These are phyloP conservation scores for Drosophila picticornis DNA, from an alignment of 2,888 invertebrate species.

Conservation along the genomic window DNA sequence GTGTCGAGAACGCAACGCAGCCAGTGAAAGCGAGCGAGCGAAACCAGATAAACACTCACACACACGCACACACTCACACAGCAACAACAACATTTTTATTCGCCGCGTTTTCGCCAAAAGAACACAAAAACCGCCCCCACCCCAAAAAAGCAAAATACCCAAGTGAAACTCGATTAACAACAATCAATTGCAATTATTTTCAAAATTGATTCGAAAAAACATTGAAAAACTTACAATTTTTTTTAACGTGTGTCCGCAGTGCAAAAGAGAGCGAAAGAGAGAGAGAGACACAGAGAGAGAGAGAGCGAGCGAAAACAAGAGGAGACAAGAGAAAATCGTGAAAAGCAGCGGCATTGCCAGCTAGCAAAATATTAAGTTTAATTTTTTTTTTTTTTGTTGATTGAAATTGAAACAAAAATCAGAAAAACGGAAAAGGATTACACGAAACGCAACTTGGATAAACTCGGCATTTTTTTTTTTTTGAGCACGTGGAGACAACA, in stretches of 20 bases:
- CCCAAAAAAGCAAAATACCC: background rate
- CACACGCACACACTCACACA: background rate
- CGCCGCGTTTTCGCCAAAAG: constrained; percentile 45
- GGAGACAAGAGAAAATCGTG: constrained; percentile 15
- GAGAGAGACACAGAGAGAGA: background rate
- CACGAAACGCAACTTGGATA: constrained; percentile 39
- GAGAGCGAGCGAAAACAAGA: no score
- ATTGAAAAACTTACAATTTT: constrained; percentile 13
- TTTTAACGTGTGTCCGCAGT: constrained; percentile 43
- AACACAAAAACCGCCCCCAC: background rate
- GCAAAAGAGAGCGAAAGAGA: background rate
- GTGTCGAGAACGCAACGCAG: constrained; percentile 82
- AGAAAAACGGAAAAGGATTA: constrained; percentile 39
- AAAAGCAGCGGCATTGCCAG: constrained; percentile 51
- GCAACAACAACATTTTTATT: constrained; percentile 10
- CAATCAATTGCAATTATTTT: constrained; percentile 2
- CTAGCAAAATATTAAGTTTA: constrained; percentile 22
- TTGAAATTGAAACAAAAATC: constrained; percentile 21
- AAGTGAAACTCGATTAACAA: constrained; percentile 4
- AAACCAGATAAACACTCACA: constrained; percentile 4
- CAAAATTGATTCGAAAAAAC: constrained; percentile 3
- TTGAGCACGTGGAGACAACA: constrained; percentile 43
- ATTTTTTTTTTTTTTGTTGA: constrained; percentile 28
- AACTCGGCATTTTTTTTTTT: constrained; percentile 36
- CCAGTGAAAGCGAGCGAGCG: constrained; percentile 20